A percentile compares a stretch with the other conserved stretches of the same genome.
Evolutionary conservation across 37 sponge, comb jelly and placozoan species (phyloP).

Genomic region (Hormiphora californensis): DNA sequence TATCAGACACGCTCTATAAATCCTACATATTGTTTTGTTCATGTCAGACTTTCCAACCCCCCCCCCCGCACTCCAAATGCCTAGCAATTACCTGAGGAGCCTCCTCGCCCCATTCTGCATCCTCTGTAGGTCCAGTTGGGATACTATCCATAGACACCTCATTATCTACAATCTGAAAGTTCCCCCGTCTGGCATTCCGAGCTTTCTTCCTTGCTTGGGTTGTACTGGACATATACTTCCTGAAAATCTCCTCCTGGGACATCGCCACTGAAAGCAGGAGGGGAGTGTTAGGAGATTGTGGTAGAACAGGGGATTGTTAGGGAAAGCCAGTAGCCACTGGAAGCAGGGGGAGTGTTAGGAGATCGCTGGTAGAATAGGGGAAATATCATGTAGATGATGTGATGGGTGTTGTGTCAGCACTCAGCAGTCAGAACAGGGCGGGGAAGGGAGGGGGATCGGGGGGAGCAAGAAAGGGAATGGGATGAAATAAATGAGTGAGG

Average conservation of each 20-base stretch:
- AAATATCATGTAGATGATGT: no score
- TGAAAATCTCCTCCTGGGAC: slow-evolving; percentile 36
- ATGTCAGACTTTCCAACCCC: not conserved
- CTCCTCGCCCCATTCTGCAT: not conserved
- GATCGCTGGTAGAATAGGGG: no score
- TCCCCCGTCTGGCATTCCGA: not conserved
- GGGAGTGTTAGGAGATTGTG: not conserved
- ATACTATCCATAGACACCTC: slow-evolving; percentile 4
- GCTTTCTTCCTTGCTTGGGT: slow-evolving; percentile 24
- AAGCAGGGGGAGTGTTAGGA: no score
- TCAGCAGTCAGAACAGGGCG: no score
- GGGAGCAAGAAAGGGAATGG: no score
- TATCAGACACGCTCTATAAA: no score
- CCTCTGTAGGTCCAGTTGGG: not conserved
- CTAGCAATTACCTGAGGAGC: not conserved
- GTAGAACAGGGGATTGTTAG: not conserved
- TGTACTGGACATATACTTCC: slow-evolving; percentile 16
- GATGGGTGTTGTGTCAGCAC: no score
- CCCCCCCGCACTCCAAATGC: not conserved
- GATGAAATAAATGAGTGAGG: no score
- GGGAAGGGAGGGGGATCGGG: no score
- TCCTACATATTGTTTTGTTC: no score
- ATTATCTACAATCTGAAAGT: not conserved
- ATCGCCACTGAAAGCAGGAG: slow-evolving; percentile 17
- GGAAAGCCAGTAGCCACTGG: not conserved